Evolutionary conservation across 2,888 invertebrate genomes (phyloP), one percentile per base, ranked within the genome.

Genomic region (Rotaria socialis): DNA sequence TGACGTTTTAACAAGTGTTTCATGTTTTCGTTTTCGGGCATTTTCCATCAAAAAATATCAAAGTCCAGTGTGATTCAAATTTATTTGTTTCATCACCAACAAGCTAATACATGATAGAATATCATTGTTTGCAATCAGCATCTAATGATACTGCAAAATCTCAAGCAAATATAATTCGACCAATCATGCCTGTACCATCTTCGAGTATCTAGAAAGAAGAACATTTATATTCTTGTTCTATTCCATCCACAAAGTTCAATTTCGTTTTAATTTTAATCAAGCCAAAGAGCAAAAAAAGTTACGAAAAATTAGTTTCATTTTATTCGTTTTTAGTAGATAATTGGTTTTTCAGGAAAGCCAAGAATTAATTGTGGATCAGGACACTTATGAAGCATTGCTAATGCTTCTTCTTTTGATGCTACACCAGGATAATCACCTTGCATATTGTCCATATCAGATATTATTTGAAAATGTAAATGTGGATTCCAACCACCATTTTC

Each of bases 401-500:
- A 4, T 47, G 75, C 75, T n/a, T 80, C 47, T 0, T 5, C 41
- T 47, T 80, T 80, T 14, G 75, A 80, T 80, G 75, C 43, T 24
- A 80, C 75, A 43, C 75, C 75, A 3, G 75, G 75, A 80, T 80
- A 80, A 80, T 80, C 75, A 47, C 75, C 75, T 41, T 47, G 41
- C 41, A 43, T 80, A 43, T 80, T 47, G 1, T 47, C 43, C 75
- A 80, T 80, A 47, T 80, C 75, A 2, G 41, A 41, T 47, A 80
- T 80, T 1, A 80, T 47, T 80, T 80, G 75, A 80, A 80, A 80
- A 80, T 80, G 75, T 47, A 80, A 80, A 80, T 80, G 75, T 80
- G 75, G 75, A 43, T 22, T 41, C 75, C 75, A 80, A 43, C 75
- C 75, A 24, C 75, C 75, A 14, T 80, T 80, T n/a, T 47, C 75